phyloP scores from a whole-genome alignment of 2,888 invertebrate species.

The Lamproptera curius region DNA sequence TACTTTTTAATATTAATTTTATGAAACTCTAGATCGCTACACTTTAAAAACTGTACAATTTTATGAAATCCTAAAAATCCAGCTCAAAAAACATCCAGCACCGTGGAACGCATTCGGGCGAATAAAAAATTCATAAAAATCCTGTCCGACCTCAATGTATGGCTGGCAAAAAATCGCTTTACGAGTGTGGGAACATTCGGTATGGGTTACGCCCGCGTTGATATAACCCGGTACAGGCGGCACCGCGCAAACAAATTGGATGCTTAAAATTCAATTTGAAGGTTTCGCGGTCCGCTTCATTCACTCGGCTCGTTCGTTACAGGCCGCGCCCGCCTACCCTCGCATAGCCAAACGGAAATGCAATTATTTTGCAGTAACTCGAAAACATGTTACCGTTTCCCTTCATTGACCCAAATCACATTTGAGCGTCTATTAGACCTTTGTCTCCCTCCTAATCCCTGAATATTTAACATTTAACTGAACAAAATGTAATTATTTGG shows the following conservation, averaged over 20 bases:
- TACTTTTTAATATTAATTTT: too few relatives aligned
- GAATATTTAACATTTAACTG: too few relatives aligned
- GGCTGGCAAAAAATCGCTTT: constrained; percentile 63
- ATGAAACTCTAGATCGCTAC: too few relatives aligned
- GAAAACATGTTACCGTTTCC: constrained; percentile 45
- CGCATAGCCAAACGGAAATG: constrained; percentile 61
- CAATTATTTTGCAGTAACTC: constrained; percentile 63
- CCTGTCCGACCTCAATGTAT: constrained; percentile 42
- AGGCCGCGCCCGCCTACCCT: constrained; percentile 58
- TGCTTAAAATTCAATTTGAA: constrained; percentile 78
- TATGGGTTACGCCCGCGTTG: constrained; percentile 38
- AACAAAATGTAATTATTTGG: too few relatives aligned
- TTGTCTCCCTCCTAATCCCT: too few relatives aligned
- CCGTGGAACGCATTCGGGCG: constrained; percentile 20
- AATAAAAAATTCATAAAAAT: constrained; percentile 57
- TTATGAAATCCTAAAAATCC: too few relatives aligned
- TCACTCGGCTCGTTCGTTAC: constrained; percentile 66
- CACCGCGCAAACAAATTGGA: constrained; percentile 73
- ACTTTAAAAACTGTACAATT: too few relatives aligned
- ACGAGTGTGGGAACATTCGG: constrained; percentile 54
- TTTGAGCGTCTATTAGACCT: too few relatives aligned
- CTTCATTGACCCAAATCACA: too few relatives aligned
- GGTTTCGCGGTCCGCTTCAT: constrained; percentile 76
- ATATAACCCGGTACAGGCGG: constrained; percentile 45
- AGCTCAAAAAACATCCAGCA: too few relatives aligned